Evolutionary conservation across 2,888 invertebrate species (phyloP).

Genomic region (Auanema freiburgensis): DNA sequence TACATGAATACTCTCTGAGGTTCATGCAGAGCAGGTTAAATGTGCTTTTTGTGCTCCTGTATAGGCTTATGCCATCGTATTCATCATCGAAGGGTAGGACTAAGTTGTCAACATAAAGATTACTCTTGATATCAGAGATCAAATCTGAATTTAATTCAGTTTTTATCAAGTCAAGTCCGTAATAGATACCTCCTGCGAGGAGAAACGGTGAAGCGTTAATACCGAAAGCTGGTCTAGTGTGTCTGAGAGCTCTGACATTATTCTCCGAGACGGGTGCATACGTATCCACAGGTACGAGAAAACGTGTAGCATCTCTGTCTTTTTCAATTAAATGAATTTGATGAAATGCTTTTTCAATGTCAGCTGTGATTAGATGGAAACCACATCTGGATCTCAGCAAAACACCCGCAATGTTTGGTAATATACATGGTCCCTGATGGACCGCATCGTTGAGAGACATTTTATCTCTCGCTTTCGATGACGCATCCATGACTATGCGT

Average conservation of each 20-base stretch:
- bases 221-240: background rate
- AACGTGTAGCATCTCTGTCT: background rate
- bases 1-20: background rate
- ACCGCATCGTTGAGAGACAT: background rate
- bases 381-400: background rate
- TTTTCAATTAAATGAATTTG: background rate
- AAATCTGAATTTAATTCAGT: background rate
- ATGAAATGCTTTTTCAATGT: slow-evolving; percentile 1
- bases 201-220: background rate
- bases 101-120: background rate
- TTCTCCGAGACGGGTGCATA: background rate
- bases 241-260: background rate
- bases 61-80: background rate
- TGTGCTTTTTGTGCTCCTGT: background rate
- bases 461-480: background rate
- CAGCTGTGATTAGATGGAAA: background rate
- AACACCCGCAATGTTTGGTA: background rate
- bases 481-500: background rate
- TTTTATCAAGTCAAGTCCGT: no score
- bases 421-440: background rate
- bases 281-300: background rate
- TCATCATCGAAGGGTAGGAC: background rate
- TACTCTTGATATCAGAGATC: background rate
- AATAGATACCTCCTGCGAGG: background rate
- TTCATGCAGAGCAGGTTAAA: background rate